Conservation (phyloP, 1,140 invertebrate species). For the Cylas formicarius region DNA sequence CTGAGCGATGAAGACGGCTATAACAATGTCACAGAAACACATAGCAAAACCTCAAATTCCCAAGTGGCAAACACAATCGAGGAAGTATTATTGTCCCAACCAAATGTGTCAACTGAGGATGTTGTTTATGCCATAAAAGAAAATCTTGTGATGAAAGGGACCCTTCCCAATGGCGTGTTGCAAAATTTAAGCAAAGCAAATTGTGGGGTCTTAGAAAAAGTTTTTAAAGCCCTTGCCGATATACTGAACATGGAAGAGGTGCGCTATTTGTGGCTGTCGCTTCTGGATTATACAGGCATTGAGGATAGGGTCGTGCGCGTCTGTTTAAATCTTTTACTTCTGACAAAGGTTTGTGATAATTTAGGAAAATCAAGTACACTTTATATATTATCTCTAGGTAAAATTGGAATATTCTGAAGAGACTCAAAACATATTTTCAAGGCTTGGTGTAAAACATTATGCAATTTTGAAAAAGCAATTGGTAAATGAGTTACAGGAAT, state of each 20-base stretch:
- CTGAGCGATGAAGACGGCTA: slow-evolving; percentile 16
- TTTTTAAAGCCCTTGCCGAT: slow-evolving; percentile 9
- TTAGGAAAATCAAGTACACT: background rate
- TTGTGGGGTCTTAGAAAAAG: slow-evolving; percentile 2
- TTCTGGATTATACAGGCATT: slow-evolving; percentile 2
- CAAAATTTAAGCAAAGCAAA: slow-evolving; percentile 8
- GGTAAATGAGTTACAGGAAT: slow-evolving; percentile 1
- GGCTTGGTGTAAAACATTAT: slow-evolving; percentile 11
- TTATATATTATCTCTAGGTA: slow-evolving; percentile 16
- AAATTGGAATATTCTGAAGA: slow-evolving; percentile 12
- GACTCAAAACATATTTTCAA: slow-evolving; percentile 2
- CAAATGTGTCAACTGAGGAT: slow-evolving; percentile 8
- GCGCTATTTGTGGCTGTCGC: slow-evolving; percentile 11
- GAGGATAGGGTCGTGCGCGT: slow-evolving; percentile 9
- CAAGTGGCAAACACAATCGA: background rate
- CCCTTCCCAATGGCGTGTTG: slow-evolving; percentile 8
- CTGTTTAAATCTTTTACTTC: slow-evolving; percentile 15
- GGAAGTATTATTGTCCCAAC: background rate
- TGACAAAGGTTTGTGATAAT: slow-evolving; percentile 13
- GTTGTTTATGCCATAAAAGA: slow-evolving; percentile 16
- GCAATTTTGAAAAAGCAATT: slow-evolving; percentile 11
- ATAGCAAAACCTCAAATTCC: background rate
- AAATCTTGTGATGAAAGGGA: slow-evolving; percentile 13
- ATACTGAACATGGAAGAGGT: slow-evolving; percentile 13
- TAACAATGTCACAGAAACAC: background rate